phyloP scores from a whole-genome alignment of 1,140 invertebrate genomes.

The Drosophila arawakana region DNA sequence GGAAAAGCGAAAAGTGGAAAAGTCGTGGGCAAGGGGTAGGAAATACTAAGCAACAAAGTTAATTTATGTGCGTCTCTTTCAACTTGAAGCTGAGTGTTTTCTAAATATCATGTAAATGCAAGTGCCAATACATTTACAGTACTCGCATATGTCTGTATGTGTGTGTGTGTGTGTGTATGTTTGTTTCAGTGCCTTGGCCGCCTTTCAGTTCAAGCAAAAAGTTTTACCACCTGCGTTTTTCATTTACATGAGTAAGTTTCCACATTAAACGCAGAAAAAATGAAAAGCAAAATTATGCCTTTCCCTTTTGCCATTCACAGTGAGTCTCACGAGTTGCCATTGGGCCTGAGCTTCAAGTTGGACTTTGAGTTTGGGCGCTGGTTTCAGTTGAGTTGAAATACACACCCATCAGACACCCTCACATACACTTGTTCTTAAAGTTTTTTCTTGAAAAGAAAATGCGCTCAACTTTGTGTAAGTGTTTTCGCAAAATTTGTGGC shows the following conservation, averaged over 20 bases:
- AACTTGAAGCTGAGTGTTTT: constrained; percentile 55
- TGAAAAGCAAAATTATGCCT: constrained; percentile 72
- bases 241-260: constrained; percentile 81
- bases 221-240: constrained; percentile 74
- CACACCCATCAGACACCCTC: background rate
- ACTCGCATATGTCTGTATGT: background rate
- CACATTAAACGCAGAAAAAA: constrained; percentile 67
- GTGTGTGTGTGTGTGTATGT: constrained; percentile 7
- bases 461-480: constrained; percentile 33
- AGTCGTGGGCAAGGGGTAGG: background rate
- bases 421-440: constrained; percentile 20
- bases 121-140: constrained; percentile 57
- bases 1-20: constrained; percentile 1
- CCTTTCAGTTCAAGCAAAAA: constrained; percentile 56
- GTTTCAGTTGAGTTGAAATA: background rate
- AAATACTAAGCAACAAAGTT: constrained; percentile 52
- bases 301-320: constrained; percentile 22
- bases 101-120: constrained; percentile 67
- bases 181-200: constrained; percentile 37
- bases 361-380: background rate
- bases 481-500: constrained; percentile 30
- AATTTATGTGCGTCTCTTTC: constrained; percentile 60
- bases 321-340: constrained; percentile 16
- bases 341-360: background rate
- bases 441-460: constrained; percentile 29